These are phyloP conservation scores for Dreissena polymorpha DNA, from an alignment of 1,140 invertebrate species.

Conservation along the genomic window DNA sequence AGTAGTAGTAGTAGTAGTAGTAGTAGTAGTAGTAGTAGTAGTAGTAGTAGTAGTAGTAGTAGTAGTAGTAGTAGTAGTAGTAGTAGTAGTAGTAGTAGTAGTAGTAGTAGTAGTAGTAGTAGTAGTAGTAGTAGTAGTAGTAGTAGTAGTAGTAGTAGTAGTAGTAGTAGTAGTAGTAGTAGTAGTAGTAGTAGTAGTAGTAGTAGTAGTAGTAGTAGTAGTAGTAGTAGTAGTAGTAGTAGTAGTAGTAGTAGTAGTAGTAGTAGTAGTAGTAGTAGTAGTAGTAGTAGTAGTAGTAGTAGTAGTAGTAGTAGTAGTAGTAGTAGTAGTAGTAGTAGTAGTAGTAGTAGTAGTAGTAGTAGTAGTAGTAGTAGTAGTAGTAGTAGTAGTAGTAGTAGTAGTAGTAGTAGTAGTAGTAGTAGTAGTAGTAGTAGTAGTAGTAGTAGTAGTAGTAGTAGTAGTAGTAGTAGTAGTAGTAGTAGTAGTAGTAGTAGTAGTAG, in stretches of 20 bases:
- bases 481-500: slow-evolving; percentile 27
- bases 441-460: slow-evolving; percentile 27
- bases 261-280: slow-evolving; percentile 22
- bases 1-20: slow-evolving; percentile 29
- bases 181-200: slow-evolving; percentile 9
- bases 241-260: slow-evolving; percentile 29
- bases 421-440: slow-evolving; percentile 24
- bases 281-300: slow-evolving; percentile 22
- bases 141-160: slow-evolving; percentile 27
- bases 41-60: slow-evolving; percentile 24
- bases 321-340: slow-evolving; percentile 22
- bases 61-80: slow-evolving; percentile 29
- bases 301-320: slow-evolving; percentile 21
- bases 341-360: slow-evolving; percentile 21
- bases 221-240: slow-evolving; percentile 8
- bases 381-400: slow-evolving; percentile 16
- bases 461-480: slow-evolving; percentile 27
- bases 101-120: slow-evolving; percentile 27
- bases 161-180: slow-evolving; percentile 23
- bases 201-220: slow-evolving; percentile 1
- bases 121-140: slow-evolving; percentile 29
- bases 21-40: slow-evolving; percentile 27
- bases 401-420: slow-evolving; percentile 16
- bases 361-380: slow-evolving; percentile 24
- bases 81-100: slow-evolving; percentile 27